These are phyloP conservation scores for Pterostichus madidus DNA, from an alignment of 2,888 invertebrate genomes.

Conservation along the genomic window DNA sequence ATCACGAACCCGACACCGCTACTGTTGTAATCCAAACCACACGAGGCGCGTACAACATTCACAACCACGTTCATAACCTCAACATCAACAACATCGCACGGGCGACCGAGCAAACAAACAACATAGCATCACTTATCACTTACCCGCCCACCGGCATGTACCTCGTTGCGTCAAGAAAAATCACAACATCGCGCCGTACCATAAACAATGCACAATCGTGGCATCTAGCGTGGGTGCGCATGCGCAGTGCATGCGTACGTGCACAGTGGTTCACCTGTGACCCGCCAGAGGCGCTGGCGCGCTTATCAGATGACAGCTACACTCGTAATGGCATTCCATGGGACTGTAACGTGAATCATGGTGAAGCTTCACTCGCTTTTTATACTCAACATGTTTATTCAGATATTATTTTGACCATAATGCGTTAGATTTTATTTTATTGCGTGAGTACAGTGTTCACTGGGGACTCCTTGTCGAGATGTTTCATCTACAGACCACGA, in stretches of 20 bases:
- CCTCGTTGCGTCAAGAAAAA: conserved; percentile 52
- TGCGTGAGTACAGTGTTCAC: conserved; percentile 24
- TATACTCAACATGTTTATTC: conserved; percentile 65
- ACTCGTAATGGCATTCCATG: conserved; percentile 76
- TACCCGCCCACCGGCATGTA: conserved; percentile 26
- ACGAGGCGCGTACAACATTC: conserved; percentile 2
- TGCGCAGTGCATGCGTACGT: conserved; percentile 20
- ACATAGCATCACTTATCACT: not conserved
- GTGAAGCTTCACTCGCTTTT: conserved; percentile 52
- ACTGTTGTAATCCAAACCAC: conserved; percentile 49
- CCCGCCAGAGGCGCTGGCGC: conserved; percentile 71
- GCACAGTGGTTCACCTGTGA: conserved; percentile 72
- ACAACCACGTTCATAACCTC: conserved; percentile 21
- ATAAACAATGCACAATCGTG: conserved; percentile 61
- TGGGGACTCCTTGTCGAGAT: conserved; percentile 10
- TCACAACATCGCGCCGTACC: conserved; percentile 44
- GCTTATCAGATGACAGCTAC: conserved; percentile 75
- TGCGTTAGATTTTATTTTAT: conserved; percentile 64
- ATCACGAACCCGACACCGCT: conserved; percentile 54
- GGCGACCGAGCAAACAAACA: not conserved
- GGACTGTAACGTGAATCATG: conserved; percentile 46
- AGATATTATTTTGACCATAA: conserved; percentile 66
- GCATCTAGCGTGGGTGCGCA: conserved; percentile 40
- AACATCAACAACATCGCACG: conserved; percentile 39
- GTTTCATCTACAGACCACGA: not conserved